Evolutionary conservation across 2,797 vertebrate genomes (phyloP), one percentile per base, ranked within the genome.

Genomic region (Pogonophryne albipinna): DNA sequence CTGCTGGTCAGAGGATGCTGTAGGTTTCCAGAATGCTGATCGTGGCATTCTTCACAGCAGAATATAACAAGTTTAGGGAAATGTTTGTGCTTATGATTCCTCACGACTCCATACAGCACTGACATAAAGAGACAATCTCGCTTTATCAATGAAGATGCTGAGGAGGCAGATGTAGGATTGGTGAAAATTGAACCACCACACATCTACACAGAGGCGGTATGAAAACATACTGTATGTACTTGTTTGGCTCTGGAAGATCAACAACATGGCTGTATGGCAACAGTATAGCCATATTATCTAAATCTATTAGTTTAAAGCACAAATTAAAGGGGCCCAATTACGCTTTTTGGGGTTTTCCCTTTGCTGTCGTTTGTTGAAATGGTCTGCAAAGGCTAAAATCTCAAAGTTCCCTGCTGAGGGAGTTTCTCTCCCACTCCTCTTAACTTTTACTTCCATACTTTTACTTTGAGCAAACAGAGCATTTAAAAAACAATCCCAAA

Each of bases 1-100:
- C 87, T 83, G 85, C 80, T 82, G 87, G 88, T 87, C 86, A 84
- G 60, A 88, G 76, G 82, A 86, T 76, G 70, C 82, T 67, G 76
- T 53, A 57, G 83, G 56, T 84, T 85, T 76, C 80, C 78, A 86
- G 82, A 87, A 79, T 85, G 85, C 85, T 88, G 82, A 91, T 87
- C 10, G 52, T 11, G 58, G 68, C 74, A 27, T 82, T 86, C 71
- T 83, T 73, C 58, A 34, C 45, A 78, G 76, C 34, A 76, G 83
- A 85, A 84, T 65, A 64, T 78, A 82, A 85, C 69, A 57, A 85
- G 58, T 82, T 77, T 31, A 44, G 67, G 67, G 66, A 78, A 87
- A 75, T 63, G 67, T 80, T 79, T 61, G 60, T 50, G 61, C 47
- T 59, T 57, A 13, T 65, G 73, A 68, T 68, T 73, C 52, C 67